phyloP scores from a whole-genome alignment of 2,113 vertebrate species.

The Dasypus novemcinctus region DNA sequence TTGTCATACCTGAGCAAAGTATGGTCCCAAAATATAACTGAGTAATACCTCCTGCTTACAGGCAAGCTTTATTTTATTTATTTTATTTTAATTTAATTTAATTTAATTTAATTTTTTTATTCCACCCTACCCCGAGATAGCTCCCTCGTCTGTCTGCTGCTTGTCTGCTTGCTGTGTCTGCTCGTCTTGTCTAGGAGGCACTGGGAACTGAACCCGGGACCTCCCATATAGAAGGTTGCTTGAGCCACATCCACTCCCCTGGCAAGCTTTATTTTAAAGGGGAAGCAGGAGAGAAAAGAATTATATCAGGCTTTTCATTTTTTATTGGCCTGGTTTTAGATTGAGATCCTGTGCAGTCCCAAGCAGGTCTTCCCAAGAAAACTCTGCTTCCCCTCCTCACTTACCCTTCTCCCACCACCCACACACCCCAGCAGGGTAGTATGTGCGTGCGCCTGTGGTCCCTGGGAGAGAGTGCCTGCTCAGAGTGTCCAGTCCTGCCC shows the following conservation, averaged over 20 bases:
- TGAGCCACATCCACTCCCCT: too few relatives aligned
- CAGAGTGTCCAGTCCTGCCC: neutral
- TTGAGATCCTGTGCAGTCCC: neutral
- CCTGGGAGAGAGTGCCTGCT: neutral
- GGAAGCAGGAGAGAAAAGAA: neutral
- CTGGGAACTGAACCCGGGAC: too few relatives aligned
- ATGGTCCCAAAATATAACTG: neutral
- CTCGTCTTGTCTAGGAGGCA: too few relatives aligned
- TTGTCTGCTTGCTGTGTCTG: too few relatives aligned
- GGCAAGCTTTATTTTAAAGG: neutral
- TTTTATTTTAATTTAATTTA: too few relatives aligned
- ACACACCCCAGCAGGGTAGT: too few relatives aligned
- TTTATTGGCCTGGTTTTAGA: neutral
- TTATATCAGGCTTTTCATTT: neutral
- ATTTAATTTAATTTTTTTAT: too few relatives aligned
- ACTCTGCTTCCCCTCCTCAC: neutral
- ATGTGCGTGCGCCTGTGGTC: neutral
- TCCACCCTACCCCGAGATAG: too few relatives aligned
- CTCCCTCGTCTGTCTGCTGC: too few relatives aligned
- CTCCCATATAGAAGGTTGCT: too few relatives aligned
- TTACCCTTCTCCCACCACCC: neutral
- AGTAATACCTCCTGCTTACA: neutral
- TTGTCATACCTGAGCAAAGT: neutral
- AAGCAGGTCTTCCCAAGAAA: slow-evolving; percentile 20
- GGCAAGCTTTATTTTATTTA: neutral